Percentiles rank a stretch among this genome's conserved stretches.
Evolutionary conservation across 1,140 invertebrate species (phyloP).

Genomic region (Telenomus remus): DNA sequence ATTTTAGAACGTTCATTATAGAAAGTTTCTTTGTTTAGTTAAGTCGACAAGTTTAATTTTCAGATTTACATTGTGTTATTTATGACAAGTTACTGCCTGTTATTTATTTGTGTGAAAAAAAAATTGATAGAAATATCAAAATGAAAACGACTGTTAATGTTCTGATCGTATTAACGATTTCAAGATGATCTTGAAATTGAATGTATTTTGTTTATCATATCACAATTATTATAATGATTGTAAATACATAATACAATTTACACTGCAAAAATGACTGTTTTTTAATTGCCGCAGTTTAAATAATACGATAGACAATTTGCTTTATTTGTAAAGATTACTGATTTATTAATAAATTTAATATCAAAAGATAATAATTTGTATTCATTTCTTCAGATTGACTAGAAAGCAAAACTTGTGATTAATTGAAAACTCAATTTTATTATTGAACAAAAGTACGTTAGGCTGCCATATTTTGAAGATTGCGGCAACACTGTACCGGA

Average conservation of each 20-base stretch:
- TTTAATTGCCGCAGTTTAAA: conserved; percentile 13
- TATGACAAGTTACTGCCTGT: too few species aligned
- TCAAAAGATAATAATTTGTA: neutral
- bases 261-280: conserved; percentile 7
- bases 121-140: neutral
- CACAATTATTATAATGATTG: conserved; percentile 34
- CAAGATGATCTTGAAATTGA: conserved; percentile 12
- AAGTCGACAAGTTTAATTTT: too few species aligned
- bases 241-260: conserved; percentile 37
- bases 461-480: too few species aligned
- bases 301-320: conserved; percentile 31
- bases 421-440: too few species aligned
- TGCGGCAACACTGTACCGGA: too few species aligned
- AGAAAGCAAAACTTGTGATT: too few species aligned
- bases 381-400: too few species aligned
- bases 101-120: neutral
- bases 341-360: conserved; percentile 45
- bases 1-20: too few species aligned
- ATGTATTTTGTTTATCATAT: conserved; percentile 40
- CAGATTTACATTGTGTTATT: too few species aligned
- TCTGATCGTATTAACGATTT: conserved; percentile 25
- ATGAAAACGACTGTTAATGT: conserved; percentile 29
- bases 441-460: too few species aligned
- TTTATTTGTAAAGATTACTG: conserved; percentile 40
- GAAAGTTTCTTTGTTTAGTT: too few species aligned